Evolutionary conservation across 2,888 invertebrate species (phyloP), one percentile per base, ranked within the genome.

Genomic region (Busseola fusca): DNA sequence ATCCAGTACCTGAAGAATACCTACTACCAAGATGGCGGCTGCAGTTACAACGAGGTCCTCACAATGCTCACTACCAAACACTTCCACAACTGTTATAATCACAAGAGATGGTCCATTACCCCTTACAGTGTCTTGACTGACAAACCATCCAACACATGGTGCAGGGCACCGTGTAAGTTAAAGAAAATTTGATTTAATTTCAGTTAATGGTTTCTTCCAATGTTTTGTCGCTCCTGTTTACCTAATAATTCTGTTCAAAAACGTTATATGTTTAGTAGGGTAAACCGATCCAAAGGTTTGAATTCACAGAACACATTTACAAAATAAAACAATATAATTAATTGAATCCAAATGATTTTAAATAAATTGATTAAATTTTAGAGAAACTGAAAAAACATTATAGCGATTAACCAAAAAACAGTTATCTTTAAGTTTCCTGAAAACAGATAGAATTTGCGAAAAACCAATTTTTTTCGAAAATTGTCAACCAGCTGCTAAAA

Each of bases 121-220:
- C 90, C 90, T 0, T 90, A 91, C 58, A 89, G 87, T 69, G 96
- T 96, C 0, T 87, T 94, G 34, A 97, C 98, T 0, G 97, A 98
- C 85, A 92, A 96, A 1, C 96, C 97, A 0, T 93, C 96, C 3
- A 97, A 97, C 78, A 97, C 97, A 0, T 97, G 96, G 84, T 97
- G 97, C 80, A 93, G 98, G 84, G 96, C 97, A 3, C 98, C 97
- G 0, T 82, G 84, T 84, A 67, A 69, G 83, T 81, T 64, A n/a
- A 52, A 4, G 9, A n/a, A 37, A 16, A 18, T 48, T 5, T 18
- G 0, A 5, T 37, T 7, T 0, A 45, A 27, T 12, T n/a, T 48
- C 1, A 1, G 16, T 56, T 25, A 1, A 56, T 10, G 16, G 12
- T 21, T 10, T 42, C 14, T 30, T 56, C 12, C 0, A 27, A 1